Evolutionary conservation across 2,113 vertebrate species (phyloP), one percentile per base, ranked within the genome.

Genomic region (Eretmochelys imbricata): DNA sequence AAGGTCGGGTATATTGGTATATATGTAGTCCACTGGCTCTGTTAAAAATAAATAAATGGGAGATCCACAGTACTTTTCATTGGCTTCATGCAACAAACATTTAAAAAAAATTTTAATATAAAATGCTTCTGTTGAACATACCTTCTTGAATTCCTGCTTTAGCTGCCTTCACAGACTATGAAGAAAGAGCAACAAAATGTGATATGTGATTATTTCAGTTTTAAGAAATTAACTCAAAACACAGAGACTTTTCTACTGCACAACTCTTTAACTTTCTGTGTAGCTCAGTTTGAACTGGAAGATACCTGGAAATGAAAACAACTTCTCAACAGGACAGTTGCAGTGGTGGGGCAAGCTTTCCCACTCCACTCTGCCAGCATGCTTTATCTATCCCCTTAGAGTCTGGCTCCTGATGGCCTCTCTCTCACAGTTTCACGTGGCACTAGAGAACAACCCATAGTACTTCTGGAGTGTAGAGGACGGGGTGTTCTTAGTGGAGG

Each of bases 161-260:
- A 94, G 99, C 98, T 72, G 98, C 97, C 57, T 99, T 99, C 97
- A 99, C 97, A 94, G 99, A 99, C 99, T 99, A 97, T 90, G 96
- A 98, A 97, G 98, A 98, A 98, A 98, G 96, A 97, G 82, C 96
- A 95, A 76, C 91, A 91, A 94, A 97, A 53, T 95, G 59, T 93
- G 80, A 78, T 49, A 38, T 10, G 57, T 86, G 42, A 94, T 96
- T 88, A 96, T 86, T 94, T 75, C 19, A 94, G 54, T 91, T 96
- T 96, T 82, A 92, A 95, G 94, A 91, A 55, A 51, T 89, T 89
- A 92, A 92, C 51, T 93, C 72, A 49, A 81, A 38, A 82, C 81
- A 12, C 69, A 59, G 46, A 65, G 8, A 93, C 91, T 93, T 29
- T 27, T 88, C 84, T 92, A 79, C 16, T n/a, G 38, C 42, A 46